Conservation (phyloP, 1,140 invertebrate species). For the Pomacea maculata region DNA sequence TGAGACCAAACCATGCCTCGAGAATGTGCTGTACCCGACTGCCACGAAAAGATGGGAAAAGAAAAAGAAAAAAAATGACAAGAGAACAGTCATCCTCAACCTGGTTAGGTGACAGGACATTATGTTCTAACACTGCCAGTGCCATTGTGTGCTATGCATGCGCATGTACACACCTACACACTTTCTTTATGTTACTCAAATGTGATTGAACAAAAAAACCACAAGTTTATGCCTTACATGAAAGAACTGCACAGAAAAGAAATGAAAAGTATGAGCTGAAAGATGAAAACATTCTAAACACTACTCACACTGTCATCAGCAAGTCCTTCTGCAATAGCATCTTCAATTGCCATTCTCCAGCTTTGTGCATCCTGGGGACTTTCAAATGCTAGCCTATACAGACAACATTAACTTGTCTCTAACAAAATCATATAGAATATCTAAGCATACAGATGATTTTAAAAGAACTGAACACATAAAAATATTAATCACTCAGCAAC, state of each 20-base stretch:
- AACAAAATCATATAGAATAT: slow-evolving; percentile 1
- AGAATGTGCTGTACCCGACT: too few relatives aligned
- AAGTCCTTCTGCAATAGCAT: slow-evolving; percentile 54
- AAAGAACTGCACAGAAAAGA: background rate
- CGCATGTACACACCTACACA: background rate
- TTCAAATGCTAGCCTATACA: slow-evolving; percentile 46
- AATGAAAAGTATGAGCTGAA: background rate
- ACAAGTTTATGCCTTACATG: background rate
- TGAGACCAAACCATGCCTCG: too few relatives aligned
- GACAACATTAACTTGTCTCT: background rate
- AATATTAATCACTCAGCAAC: background rate
- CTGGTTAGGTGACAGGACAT: too few relatives aligned
- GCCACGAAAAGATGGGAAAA: too few relatives aligned
- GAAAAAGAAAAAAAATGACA: background rate
- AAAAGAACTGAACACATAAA: background rate
- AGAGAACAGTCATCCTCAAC: background rate
- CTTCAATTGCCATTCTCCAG: slow-evolving; percentile 58
- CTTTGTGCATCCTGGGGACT: slow-evolving; percentile 40
- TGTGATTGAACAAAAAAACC: too few relatives aligned
- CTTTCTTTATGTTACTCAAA: too few relatives aligned
- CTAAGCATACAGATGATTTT: background rate
- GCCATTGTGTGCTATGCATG: too few relatives aligned
- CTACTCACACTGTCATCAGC: slow-evolving; percentile 51
- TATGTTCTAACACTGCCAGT: too few relatives aligned
- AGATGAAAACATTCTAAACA: background rate